These are phyloP conservation scores for Apis dorsata DNA, from an alignment of 1,140 invertebrate genomes.

Conservation along the genomic window DNA sequence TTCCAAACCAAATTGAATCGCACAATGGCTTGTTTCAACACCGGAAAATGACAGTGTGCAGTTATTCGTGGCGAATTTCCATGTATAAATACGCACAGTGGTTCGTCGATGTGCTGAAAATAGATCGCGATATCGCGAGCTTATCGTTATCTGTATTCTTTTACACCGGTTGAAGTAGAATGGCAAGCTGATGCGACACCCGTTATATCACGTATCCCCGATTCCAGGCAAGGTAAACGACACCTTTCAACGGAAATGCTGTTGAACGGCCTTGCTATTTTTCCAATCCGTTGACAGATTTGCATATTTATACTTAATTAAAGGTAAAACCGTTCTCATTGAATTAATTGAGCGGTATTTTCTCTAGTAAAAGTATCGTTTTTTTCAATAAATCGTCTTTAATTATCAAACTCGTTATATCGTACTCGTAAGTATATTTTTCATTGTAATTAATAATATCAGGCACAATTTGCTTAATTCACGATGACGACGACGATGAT, in stretches of 20 bases:
- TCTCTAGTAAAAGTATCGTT: no score
- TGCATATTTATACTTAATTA: neutral
- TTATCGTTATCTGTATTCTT: constrained; percentile 57
- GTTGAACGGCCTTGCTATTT: constrained; percentile 21
- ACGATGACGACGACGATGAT: no score
- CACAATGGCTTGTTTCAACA: neutral
- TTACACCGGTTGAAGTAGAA: neutral
- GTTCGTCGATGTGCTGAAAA: constrained; percentile 51
- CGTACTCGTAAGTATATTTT: no score
- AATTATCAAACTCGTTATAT: no score
- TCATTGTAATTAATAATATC: no score
- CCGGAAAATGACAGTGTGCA: no score
- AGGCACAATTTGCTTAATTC: no score
- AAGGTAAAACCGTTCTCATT: no score
- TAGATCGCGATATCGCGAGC: constrained; percentile 45
- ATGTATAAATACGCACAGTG: neutral
- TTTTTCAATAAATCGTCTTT: no score
- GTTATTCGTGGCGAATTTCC: constrained; percentile 7
- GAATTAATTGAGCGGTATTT: no score
- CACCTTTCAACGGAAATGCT: constrained; percentile 63
- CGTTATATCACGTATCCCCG: constrained; percentile 43
- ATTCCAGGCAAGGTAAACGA: constrained; percentile 61
- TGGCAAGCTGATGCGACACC: constrained; percentile 23
- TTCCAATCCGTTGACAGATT: constrained; percentile 35
- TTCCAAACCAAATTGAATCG: neutral